Evolutionary conservation across 2,888 invertebrate species (phyloP).

Genomic region (Phortica okadai): DNA sequence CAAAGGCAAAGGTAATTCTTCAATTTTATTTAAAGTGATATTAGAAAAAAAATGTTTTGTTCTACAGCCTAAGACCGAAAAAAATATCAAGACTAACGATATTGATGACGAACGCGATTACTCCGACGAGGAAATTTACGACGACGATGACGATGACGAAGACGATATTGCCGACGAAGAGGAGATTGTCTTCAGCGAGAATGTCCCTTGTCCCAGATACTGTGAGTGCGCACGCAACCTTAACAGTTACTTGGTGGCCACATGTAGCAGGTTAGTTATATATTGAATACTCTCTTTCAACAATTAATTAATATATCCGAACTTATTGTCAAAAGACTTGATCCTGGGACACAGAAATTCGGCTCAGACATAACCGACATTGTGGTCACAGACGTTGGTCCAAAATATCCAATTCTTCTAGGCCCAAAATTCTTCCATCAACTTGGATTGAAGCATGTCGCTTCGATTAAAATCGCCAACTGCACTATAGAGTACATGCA

Average conservation of each 20-base stretch:
- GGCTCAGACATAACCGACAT: constrained; percentile 82
- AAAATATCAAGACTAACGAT: constrained; percentile 55
- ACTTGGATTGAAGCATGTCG: constrained; percentile 81
- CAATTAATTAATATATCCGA: background rate
- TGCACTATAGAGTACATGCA: constrained; percentile 83
- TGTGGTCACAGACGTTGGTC: constrained; percentile 81
- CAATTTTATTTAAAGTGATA: constrained; percentile 49
- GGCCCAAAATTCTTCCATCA: constrained; percentile 81
- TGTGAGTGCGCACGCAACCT: constrained; percentile 80
- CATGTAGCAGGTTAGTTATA: constrained; percentile 79
- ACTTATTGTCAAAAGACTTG: constrained; percentile 74
- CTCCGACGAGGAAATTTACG: constrained; percentile 61
- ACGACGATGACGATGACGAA: constrained; percentile 66
- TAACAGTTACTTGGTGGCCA: constrained; percentile 81
- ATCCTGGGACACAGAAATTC: constrained; percentile 82
- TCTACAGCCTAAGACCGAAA: constrained; percentile 52
- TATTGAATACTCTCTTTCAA: background rate
- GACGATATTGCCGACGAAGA: constrained; percentile 70
- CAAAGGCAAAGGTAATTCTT: constrained; percentile 55
- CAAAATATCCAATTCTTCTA: constrained; percentile 79
- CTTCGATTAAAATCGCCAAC: constrained; percentile 83
- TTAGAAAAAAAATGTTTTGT: background rate
- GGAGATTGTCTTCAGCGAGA: constrained; percentile 71
- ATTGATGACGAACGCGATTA: constrained; percentile 60
- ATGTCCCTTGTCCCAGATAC: constrained; percentile 80